phyloP scores from a whole-genome alignment of 2,888 invertebrate genomes.

The Parapristionchus giblindavisi region DNA sequence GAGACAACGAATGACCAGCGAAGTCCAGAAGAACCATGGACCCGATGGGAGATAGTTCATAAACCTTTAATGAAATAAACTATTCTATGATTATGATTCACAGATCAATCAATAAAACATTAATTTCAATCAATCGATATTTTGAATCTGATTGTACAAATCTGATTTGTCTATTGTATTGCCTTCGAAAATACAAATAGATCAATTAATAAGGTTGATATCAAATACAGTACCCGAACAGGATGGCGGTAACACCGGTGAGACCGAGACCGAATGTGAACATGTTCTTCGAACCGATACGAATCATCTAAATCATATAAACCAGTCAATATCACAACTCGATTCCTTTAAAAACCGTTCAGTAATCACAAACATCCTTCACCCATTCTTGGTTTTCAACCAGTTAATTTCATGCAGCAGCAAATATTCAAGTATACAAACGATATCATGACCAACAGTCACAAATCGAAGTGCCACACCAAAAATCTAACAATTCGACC shows the following conservation, averaged over 20 bases:
- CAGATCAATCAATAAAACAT: not conserved
- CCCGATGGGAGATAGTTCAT: conserved; percentile 68
- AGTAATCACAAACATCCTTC: too few species aligned
- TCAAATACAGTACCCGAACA: conserved; percentile 77
- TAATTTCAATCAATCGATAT: not conserved
- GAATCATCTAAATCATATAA: conserved; percentile 77
- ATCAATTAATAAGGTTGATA: not conserved
- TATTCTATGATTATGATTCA: not conserved
- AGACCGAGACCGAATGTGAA: conserved; percentile 86
- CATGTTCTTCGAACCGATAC: conserved; percentile 82
- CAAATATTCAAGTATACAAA: too few species aligned
- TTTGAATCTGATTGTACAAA: not conserved
- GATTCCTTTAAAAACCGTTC: too few species aligned
- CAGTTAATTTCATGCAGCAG: too few species aligned
- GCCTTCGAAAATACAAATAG: not conserved
- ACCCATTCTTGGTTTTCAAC: too few species aligned
- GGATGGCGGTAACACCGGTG: conserved; percentile 83
- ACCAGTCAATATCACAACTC: too few species aligned
- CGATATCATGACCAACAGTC: too few species aligned
- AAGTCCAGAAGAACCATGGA: conserved; percentile 63
- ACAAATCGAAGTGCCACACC: too few species aligned
- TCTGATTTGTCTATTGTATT: not conserved
- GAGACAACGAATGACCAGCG: conserved; percentile 62
- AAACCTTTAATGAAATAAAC: conserved; percentile 49
- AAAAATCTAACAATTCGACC: too few species aligned